Evolutionary conservation across 2,113 vertebrate genomes (phyloP).

Genomic region (Callipepla californica): DNA sequence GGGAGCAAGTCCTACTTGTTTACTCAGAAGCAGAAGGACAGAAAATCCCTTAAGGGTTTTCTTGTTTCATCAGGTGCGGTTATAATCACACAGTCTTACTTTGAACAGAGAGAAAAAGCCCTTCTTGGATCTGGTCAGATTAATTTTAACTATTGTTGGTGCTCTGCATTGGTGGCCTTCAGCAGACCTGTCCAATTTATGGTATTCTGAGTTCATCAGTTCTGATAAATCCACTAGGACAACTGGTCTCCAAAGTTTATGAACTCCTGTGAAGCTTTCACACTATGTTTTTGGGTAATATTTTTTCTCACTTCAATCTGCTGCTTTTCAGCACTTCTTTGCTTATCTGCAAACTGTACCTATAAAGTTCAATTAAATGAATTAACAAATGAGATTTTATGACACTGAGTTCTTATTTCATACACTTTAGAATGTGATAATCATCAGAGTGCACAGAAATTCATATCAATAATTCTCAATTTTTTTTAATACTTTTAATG

Average conservation of each 20-base stretch:
- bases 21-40: neutral
- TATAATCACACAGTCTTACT: neutral
- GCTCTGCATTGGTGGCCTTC: neutral
- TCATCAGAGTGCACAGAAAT: neutral
- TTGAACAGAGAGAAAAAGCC: neutral
- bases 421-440: neutral
- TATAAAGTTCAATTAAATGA: neutral
- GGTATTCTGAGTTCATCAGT: neutral
- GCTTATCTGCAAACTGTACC: neutral
- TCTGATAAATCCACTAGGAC: neutral
- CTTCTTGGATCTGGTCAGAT: accelerated
- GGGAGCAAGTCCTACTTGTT: neutral
- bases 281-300: neutral
- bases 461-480: neutral
- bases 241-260: neutral
- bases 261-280: neutral
- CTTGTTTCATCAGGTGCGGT: neutral
- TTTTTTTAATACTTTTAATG: neutral
- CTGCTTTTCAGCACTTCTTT: neutral
- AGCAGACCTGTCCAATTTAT: neutral
- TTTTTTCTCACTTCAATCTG: neutral
- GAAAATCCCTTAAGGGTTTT: neutral
- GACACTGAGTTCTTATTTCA: neutral
- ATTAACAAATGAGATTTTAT: neutral
- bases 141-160: neutral